Base-by-base conservation (phyloP, 2,797 vertebrate genomes). In the Ibycter americanus region DNA sequence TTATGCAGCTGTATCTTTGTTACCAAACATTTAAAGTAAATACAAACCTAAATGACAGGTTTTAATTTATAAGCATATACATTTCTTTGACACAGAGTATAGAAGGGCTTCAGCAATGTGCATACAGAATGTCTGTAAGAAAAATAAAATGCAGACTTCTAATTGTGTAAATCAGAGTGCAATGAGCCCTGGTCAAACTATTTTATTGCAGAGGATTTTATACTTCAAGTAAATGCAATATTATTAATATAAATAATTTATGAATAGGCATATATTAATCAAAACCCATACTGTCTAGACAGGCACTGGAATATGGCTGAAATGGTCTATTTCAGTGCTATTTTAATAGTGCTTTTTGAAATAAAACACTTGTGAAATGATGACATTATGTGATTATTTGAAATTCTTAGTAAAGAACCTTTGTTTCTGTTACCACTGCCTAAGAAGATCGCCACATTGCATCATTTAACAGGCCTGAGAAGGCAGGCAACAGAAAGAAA, bases 371-470 rank as follows among this genome's bases (percentile, higher is more conserved):
- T 77, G 20, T 52, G 16, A 73, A 77, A 82, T n/a, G 4, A 59
- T 31, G 34, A 62, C 27, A 77, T 79, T 55, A 67, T 8, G 3
- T 9, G 22, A 80, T 55, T 68, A 84, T 54, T 27, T 91, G 46
- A 95, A 96, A 93, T 68, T 71, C 58, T 76, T 66, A 5, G 21
- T 52, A 88, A 73, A 87, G 72, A 90, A 73, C 86, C 55, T 74
- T 79, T 84, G 12, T 90, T 95, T 95, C 96, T 95, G 89, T 90
- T 92, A 63, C 36, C 56, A 83, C 59, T 96, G 47, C 92, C 68
- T 84, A 96, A 97, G 34, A 80, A 91, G 73, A 95, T 94, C 90
- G 80, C 36, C 11, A 29, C 12, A 59, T 94, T 96, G 70, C 94
- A 87, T 87, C 94, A 97, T 36, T 91, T 84, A 96, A 78, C 62